phyloP scores from a whole-genome alignment of 2,113 vertebrate genomes.

The Syngnathus scovelli region DNA sequence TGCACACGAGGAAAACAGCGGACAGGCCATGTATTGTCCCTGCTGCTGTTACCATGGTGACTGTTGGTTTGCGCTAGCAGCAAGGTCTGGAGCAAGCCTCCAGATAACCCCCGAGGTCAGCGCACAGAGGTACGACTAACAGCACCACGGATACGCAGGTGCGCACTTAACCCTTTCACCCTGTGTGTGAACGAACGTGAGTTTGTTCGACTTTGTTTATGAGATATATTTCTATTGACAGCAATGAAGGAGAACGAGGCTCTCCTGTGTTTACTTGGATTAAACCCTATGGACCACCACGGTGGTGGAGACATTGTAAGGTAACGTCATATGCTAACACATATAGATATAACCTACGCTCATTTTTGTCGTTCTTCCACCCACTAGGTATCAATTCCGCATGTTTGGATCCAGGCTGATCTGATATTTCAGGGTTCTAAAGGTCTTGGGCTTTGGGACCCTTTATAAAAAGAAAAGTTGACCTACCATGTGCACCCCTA shows the following conservation, averaged over 20 bases:
- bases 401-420: too few relatives aligned
- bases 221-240: conserved; percentile 49
- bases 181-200: background rate
- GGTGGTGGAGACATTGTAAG: too few relatives aligned
- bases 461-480: too few relatives aligned
- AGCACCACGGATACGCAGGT: conserved; percentile 19
- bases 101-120: conserved; percentile 69
- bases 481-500: too few relatives aligned
- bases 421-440: too few relatives aligned
- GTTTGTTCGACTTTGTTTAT: conserved; percentile 11
- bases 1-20: conserved; percentile 18
- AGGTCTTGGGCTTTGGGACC: too few relatives aligned
- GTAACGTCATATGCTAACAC: too few relatives aligned
- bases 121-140: conserved; percentile 40
- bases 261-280: background rate
- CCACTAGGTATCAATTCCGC: too few relatives aligned
- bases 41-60: conserved; percentile 64
- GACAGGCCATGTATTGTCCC: conserved; percentile 51
- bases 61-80: conserved; percentile 41
- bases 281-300: background rate
- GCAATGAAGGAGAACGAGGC: background rate
- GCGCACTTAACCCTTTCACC: conserved; percentile 35
- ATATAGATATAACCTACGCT: background rate
- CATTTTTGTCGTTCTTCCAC: too few relatives aligned
- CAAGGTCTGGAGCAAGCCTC: conserved; percentile 63